Evolutionary conservation across 1,140 invertebrate species (phyloP).

Genomic region (Conopomorpha cramerella): DNA sequence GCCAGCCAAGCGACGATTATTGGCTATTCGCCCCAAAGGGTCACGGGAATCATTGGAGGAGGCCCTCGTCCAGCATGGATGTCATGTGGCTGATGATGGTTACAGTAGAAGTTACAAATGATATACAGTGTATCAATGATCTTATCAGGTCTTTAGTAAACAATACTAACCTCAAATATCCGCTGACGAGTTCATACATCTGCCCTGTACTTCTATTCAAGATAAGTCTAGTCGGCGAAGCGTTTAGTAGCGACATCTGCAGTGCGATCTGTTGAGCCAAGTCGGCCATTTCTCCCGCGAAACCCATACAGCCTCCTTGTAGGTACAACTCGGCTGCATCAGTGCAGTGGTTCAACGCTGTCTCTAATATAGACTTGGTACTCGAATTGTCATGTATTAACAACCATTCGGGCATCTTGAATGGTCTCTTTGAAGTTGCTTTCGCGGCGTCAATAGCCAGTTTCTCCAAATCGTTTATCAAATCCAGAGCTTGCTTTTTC

Average conservation of each 20-base stretch:
- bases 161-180: constrained; percentile 57
- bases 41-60: no score
- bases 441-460: constrained; percentile 61
- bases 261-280: constrained; percentile 76
- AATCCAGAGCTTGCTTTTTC: constrained; percentile 66
- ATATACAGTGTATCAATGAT: no score
- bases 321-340: constrained; percentile 49
- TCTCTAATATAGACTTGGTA: constrained; percentile 44
- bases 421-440: constrained; percentile 40
- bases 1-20: no score
- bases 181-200: constrained; percentile 48
- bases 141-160: no score
- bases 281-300: constrained; percentile 69
- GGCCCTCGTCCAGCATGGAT: no score
- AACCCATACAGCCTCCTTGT: constrained; percentile 71
- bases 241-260: constrained; percentile 68
- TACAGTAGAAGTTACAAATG: no score
- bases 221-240: constrained; percentile 60
- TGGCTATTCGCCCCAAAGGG: no score
- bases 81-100: no score
- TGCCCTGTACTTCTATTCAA: constrained; percentile 66
- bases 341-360: constrained; percentile 48
- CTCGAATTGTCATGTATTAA: constrained; percentile 38
- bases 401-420: constrained; percentile 34
- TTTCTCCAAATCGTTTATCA: constrained; percentile 62